phyloP scores from a whole-genome alignment of 2,888 invertebrate genomes.

The Operophtera brumata region DNA sequence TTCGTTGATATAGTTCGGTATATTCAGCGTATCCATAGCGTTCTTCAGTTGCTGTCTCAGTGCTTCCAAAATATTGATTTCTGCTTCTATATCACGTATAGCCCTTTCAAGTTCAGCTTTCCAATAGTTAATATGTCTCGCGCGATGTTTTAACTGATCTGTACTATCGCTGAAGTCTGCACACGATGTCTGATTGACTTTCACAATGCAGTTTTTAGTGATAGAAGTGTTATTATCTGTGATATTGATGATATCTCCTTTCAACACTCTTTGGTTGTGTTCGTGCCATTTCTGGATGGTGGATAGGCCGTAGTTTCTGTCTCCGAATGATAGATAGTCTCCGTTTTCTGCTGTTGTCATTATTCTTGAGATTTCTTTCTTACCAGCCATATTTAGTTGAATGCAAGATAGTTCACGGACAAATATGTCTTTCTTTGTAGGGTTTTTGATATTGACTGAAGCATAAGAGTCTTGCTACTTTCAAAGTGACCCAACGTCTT shows the following conservation, averaged over 20 bases:
- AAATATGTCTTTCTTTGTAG: background rate
- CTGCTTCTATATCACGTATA: constrained; percentile 67
- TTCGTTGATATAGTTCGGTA: constrained; percentile 74
- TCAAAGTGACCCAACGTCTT: background rate
- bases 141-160: constrained; percentile 63
- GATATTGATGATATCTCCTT: constrained; percentile 67
- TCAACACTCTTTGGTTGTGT: constrained; percentile 61
- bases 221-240: constrained; percentile 68
- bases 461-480: background rate
- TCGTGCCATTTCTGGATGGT: constrained; percentile 64
- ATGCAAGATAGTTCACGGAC: background rate
- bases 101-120: constrained; percentile 69
- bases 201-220: constrained; percentile 70
- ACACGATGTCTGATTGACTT: constrained; percentile 70
- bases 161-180: constrained; percentile 67
- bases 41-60: constrained; percentile 72
- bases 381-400: constrained; percentile 7
- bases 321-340: constrained; percentile 63
- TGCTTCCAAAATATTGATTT: constrained; percentile 61
- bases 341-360: constrained; percentile 60
- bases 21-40: constrained; percentile 62
- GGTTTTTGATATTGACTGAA: background rate
- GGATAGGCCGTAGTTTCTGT: constrained; percentile 55
- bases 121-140: constrained; percentile 73
- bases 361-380: constrained; percentile 8